Evolutionary conservation across 2,113 vertebrate genomes (phyloP).

Genomic region (Onychorhynchus coronatus): DNA sequence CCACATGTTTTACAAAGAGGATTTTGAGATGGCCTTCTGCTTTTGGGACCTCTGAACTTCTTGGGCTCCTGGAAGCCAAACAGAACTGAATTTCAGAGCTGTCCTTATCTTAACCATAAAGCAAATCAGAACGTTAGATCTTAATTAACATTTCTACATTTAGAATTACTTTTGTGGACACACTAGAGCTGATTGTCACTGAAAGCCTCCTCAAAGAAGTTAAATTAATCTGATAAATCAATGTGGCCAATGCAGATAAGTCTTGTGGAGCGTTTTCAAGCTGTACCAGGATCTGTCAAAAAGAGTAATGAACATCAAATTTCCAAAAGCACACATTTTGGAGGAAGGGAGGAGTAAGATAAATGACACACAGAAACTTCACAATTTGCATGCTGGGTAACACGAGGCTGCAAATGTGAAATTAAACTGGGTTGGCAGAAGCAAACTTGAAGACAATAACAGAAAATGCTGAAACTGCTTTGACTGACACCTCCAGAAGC

Average conservation of each 20-base stretch:
- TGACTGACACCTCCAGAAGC: not conserved
- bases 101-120: not conserved
- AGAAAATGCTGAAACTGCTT: not conserved
- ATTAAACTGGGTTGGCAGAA: not conserved
- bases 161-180: constrained; percentile 27
- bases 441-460: not conserved
- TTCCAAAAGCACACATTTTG: not conserved
- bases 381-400: not conserved
- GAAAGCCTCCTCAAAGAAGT: constrained; percentile 46
- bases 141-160: constrained; percentile 46
- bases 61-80: not conserved
- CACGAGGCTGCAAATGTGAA: not conserved
- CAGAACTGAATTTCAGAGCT: not conserved
- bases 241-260: not conserved
- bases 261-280: not conserved
- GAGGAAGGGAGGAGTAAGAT: not conserved
- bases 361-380: not conserved
- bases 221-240: constrained; percentile 52
- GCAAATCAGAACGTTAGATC: not conserved
- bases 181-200: constrained; percentile 38
- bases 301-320: constrained; percentile 11
- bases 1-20: not conserved
- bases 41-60: not conserved
- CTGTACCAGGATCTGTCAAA: not conserved
- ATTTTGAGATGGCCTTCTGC: not conserved